Conservation (phyloP, 2,888 invertebrate species). For the Sarcophaga subvicina region DNA sequence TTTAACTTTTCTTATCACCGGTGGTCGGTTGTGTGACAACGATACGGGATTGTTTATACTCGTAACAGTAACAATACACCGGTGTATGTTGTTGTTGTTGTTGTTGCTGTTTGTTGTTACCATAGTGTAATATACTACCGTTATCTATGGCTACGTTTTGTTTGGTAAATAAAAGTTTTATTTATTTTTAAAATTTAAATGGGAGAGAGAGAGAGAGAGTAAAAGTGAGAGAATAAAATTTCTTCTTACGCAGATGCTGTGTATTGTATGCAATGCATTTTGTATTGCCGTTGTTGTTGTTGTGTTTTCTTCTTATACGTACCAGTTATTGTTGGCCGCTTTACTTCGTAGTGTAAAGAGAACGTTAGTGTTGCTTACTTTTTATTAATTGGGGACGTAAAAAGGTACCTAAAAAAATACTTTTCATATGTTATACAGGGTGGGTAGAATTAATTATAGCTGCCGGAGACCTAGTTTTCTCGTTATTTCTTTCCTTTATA, state of each 20-base stretch:
- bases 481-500: no score
- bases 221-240: neutral
- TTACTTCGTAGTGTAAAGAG: neutral
- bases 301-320: no score
- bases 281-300: neutral
- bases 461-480: no score
- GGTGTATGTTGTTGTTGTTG: constrained; percentile 5
- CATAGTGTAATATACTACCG: constrained; percentile 19
- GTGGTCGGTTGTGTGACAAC: neutral
- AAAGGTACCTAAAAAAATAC: neutral
- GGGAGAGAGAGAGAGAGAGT: neutral
- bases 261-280: neutral
- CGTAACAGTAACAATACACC: neutral
- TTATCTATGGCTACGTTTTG: constrained; percentile 27
- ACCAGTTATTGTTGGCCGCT: neutral
- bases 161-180: constrained; percentile 5
- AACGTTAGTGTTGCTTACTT: constrained; percentile 6
- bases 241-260: constrained; percentile 66
- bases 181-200: neutral
- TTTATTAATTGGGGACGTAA: no score
- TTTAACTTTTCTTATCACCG: neutral
- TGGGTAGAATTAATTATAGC: no score
- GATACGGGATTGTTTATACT: neutral
- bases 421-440: no score
- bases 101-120: no score